phyloP scores from a whole-genome alignment of 2,888 invertebrate genomes.

The Panopea generosa region DNA sequence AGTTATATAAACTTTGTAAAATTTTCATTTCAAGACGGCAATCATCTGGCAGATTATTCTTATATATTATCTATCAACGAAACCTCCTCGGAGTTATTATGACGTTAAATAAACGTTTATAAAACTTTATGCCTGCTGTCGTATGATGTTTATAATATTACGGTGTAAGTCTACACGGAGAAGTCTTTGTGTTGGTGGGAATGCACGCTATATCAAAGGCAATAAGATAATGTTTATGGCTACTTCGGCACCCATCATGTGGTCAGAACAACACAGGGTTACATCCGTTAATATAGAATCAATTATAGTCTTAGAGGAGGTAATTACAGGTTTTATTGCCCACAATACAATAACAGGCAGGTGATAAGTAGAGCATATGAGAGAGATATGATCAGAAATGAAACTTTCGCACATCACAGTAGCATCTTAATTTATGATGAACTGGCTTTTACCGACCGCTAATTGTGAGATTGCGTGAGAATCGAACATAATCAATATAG shows the following conservation, averaged over 20 bases:
- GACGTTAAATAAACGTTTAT: conserved; percentile 12
- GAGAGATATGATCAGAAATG: conserved; percentile 6
- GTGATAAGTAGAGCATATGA: conserved; percentile 45
- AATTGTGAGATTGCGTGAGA: conserved; percentile 52
- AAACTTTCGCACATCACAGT: conserved; percentile 17
- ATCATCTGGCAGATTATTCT: conserved; percentile 14
- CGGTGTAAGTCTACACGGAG: neutral
- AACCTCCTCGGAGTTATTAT: neutral
- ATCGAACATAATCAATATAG: conserved; percentile 17
- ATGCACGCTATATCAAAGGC: too few relatives aligned
- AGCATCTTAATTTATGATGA: neutral
- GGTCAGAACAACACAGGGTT: conserved; percentile 7
- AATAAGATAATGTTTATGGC: conserved; percentile 10
- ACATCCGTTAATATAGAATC: conserved; percentile 25
- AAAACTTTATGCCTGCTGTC: conserved; percentile 6
- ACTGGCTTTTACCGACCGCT: conserved; percentile 18
- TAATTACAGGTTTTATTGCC: conserved; percentile 45
- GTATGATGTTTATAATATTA: conserved; percentile 4
- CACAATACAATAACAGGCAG: conserved; percentile 34
- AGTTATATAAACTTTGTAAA: conserved; percentile 37
- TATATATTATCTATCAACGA: conserved; percentile 21
- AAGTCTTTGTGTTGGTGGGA: too few relatives aligned
- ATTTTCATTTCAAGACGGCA: neutral
- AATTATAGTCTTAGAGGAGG: conserved; percentile 22
- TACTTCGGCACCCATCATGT: conserved; percentile 1